Evolutionary conservation across 2,888 invertebrate genomes (phyloP).

Genomic region (Microchrysa polita): DNA sequence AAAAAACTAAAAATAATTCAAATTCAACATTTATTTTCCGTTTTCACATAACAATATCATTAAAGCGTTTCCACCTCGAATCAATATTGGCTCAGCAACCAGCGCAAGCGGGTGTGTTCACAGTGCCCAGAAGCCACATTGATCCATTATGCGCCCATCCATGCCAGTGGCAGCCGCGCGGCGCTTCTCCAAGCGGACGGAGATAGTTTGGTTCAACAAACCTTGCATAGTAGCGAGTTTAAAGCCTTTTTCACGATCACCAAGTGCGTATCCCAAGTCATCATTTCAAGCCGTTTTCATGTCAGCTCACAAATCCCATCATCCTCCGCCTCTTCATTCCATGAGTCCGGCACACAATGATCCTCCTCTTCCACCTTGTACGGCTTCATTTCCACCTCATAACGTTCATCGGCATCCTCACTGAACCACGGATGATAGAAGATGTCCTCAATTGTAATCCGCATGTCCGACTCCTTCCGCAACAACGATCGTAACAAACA

Average conservation of each 20-base stretch:
- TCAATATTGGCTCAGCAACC: too few relatives aligned
- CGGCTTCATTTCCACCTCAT: neutral
- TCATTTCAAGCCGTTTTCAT: slow-evolving; percentile 17
- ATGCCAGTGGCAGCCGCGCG: too few relatives aligned
- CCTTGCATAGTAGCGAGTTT: neutral
- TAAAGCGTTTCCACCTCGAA: too few relatives aligned
- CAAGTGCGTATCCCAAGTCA: slow-evolving; percentile 1
- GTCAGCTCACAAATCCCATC: slow-evolving; percentile 39
- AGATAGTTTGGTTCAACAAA: too few relatives aligned
- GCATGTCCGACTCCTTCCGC: slow-evolving; percentile 81
- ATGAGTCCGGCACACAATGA: slow-evolving; percentile 51
- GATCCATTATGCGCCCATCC: too few relatives aligned
- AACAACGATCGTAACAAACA: slow-evolving; percentile 85
- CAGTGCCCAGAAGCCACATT: too few relatives aligned
- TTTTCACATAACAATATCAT: too few relatives aligned
- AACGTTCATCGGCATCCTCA: slow-evolving; percentile 62
- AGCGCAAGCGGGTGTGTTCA: too few relatives aligned
- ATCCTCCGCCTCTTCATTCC: neutral
- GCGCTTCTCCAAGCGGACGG: too few relatives aligned
- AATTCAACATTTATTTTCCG: too few relatives aligned
- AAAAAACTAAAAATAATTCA: too few relatives aligned
- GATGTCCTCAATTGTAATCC: slow-evolving; percentile 81
- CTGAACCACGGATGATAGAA: slow-evolving; percentile 87
- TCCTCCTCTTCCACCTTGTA: slow-evolving; percentile 59
- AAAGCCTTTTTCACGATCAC: slow-evolving; percentile 32